phyloP scores from a whole-genome alignment of 2,113 vertebrate species.

The Urocitellus parryii region DNA sequence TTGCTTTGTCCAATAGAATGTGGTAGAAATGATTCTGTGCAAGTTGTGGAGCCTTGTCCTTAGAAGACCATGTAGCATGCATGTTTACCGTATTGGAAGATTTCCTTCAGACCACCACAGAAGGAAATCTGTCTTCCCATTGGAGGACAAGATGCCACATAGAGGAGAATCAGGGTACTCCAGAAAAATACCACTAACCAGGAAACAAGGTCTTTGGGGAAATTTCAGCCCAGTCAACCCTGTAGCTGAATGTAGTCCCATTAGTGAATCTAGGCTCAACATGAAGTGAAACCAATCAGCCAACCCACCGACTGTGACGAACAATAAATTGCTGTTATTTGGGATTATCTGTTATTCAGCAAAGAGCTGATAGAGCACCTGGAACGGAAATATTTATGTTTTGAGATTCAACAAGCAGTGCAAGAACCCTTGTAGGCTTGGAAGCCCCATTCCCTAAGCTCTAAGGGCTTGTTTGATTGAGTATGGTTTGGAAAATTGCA shows the following conservation, averaged over 20 bases:
- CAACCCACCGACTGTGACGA: neutral
- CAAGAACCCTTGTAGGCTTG: neutral
- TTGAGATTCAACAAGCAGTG: neutral
- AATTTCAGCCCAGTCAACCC: neutral
- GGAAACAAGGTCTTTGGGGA: neutral
- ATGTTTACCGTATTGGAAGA: neutral
- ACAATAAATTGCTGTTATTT: neutral
- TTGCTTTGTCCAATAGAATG: neutral
- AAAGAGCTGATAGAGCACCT: neutral
- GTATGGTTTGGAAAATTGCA: slow-evolving; percentile 19
- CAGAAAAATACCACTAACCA: neutral
- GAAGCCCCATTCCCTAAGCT: neutral
- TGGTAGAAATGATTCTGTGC: neutral
- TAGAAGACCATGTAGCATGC: neutral
- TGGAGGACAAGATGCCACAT: neutral
- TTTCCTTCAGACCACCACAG: neutral
- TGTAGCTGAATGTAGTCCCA: neutral
- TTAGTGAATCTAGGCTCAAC: neutral
- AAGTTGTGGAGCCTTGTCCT: neutral
- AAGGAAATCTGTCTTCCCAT: neutral
- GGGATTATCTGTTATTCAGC: neutral
- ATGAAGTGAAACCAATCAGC: neutral
- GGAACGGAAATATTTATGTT: slow-evolving; percentile 48
- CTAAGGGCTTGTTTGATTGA: neutral
- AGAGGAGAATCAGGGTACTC: neutral